These are phyloP conservation scores for Coelinius sp. DNA, from an alignment of 2,888 invertebrate genomes.

Conservation along the genomic window DNA sequence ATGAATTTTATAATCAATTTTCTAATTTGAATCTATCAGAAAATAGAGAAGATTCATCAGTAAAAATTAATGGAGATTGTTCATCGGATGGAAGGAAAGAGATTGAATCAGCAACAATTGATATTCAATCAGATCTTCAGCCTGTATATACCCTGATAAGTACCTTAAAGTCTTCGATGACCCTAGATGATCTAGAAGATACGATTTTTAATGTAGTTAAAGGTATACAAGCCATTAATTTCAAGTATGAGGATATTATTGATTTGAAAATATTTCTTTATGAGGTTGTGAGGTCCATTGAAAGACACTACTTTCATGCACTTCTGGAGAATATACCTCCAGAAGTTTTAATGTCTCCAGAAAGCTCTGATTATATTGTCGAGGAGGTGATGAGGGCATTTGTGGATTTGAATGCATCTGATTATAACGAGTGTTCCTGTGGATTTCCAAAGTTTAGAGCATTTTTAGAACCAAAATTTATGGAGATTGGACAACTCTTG, in stretches of 20 bases:
- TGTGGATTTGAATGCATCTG: conserved; percentile 73
- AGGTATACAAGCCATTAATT: conserved; percentile 51
- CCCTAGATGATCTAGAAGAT: conserved; percentile 52
- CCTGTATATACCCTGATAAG: conserved; percentile 52
- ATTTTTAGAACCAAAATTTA: conserved; percentile 72
- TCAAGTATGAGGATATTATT: conserved; percentile 52
- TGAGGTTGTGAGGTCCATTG: conserved; percentile 60
- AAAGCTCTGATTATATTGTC: conserved; percentile 47
- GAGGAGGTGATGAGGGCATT: conserved; percentile 72
- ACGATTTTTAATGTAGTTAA: conserved; percentile 52
- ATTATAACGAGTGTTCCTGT: conserved; percentile 73
- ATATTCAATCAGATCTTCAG: conserved; percentile 55
- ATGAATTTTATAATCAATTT: conserved; percentile 17
- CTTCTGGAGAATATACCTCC: conserved; percentile 57
- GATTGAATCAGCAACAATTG: conserved; percentile 46
- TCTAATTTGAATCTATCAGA: conserved; percentile 25
- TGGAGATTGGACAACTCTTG: conserved; percentile 74
- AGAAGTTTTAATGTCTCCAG: conserved; percentile 45
- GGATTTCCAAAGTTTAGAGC: conserved; percentile 75
- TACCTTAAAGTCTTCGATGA: conserved; percentile 48
- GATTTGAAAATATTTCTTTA: conserved; percentile 56
- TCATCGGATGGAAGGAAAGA: conserved; percentile 29
- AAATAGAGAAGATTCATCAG: conserved; percentile 11
- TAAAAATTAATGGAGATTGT: conserved; percentile 31
- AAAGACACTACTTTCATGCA: conserved; percentile 61